Conservation (phyloP, 2,113 vertebrate genomes). For the Acinonyx jubatus region DNA sequence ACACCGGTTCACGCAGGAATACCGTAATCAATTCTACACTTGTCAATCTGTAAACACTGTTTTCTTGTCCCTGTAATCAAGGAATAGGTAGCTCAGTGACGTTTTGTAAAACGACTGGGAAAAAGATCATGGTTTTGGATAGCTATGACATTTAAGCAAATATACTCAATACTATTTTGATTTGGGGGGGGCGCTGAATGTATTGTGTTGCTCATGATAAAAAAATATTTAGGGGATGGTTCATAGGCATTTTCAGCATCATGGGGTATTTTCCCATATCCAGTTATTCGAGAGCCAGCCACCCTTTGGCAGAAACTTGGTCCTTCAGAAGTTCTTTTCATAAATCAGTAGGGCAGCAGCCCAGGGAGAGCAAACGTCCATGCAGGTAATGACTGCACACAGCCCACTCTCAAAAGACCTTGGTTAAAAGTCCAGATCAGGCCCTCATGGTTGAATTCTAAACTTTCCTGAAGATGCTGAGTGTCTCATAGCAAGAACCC, state of each 20-base stretch:
- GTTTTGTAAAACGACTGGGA: not conserved
- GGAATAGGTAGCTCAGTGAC: not conserved
- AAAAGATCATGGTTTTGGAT: not conserved
- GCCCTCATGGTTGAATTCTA: not conserved
- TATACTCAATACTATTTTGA: not conserved
- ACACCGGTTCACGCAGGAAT: not conserved
- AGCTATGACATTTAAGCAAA: not conserved
- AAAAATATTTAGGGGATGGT: not conserved
- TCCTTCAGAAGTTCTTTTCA: not conserved
- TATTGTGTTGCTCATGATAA: not conserved
- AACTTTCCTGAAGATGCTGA: not conserved
- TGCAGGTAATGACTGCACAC: not conserved
- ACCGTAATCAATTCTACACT: not conserved
- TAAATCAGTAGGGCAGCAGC: slow-evolving; percentile 39
- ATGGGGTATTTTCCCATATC: not conserved
- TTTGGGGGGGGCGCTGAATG: not conserved
- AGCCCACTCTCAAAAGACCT: not conserved
- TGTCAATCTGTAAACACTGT: not conserved
- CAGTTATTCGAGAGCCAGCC: not conserved
- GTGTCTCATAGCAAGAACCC: not conserved
- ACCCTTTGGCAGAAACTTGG: not conserved
- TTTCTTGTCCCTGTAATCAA: not conserved
- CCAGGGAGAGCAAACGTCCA: slow-evolving; percentile 10
- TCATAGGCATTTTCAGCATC: not conserved
- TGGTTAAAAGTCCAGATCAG: not conserved